A percentile compares a stretch with the other conserved stretches of the same genome.
These are phyloP conservation scores for Papilio protenor DNA, from an alignment of 2,888 invertebrate genomes.

Conservation along the genomic window DNA sequence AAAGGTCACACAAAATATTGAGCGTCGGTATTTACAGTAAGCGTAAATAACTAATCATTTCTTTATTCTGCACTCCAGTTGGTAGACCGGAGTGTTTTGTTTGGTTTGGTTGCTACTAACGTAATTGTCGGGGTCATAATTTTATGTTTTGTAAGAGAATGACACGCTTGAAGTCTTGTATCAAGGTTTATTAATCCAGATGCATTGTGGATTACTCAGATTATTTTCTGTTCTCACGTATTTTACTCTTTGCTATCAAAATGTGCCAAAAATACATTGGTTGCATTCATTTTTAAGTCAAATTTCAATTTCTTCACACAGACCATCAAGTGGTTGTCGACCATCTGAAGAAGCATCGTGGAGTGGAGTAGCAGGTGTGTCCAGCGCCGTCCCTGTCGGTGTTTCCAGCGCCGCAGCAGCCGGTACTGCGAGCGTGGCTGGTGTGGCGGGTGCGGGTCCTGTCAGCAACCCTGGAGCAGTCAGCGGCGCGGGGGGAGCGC, in stretches of 20 bases:
- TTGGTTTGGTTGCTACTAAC: too few relatives aligned
- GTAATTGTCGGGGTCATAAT: too few relatives aligned
- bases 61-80: too few relatives aligned
- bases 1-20: background rate
- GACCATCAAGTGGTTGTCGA: slow-evolving; percentile 76
- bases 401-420: slow-evolving; percentile 47
- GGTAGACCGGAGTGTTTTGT: too few relatives aligned
- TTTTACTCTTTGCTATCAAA: too few relatives aligned
- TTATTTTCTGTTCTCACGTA: too few relatives aligned
- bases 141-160: too few relatives aligned
- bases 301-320: slow-evolving; percentile 47
- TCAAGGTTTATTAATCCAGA: too few relatives aligned
- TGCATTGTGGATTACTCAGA: too few relatives aligned
- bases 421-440: slow-evolving; percentile 57
- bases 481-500: slow-evolving; percentile 61
- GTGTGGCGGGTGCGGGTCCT: slow-evolving; percentile 52
- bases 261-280: too few relatives aligned
- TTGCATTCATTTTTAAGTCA: background rate
- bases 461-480: slow-evolving; percentile 56
- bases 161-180: too few relatives aligned
- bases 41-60: too few relatives aligned
- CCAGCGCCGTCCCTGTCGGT: slow-evolving; percentile 67
- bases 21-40: background rate
- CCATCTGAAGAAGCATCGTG: slow-evolving; percentile 69
- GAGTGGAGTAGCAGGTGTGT: slow-evolving; percentile 62